A percentile compares a stretch with the other conserved stretches of the same genome.
Conservation (phyloP, 2,888 invertebrate genomes). For the Macaria liturata region DNA sequence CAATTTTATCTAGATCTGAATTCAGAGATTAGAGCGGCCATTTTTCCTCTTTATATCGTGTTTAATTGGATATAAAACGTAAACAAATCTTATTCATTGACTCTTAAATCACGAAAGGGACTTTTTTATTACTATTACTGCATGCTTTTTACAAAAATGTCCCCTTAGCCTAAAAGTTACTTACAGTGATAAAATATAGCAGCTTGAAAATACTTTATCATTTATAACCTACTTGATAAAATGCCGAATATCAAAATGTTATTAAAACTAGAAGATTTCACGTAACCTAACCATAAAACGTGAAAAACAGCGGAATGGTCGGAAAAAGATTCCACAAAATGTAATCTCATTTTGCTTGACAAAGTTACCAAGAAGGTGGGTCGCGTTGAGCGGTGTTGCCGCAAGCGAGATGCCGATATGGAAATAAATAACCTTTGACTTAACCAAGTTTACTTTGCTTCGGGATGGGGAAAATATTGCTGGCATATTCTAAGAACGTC, state of each 20-base stretch:
- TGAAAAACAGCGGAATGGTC: neutral
- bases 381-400: constrained; percentile 25
- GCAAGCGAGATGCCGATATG: constrained; percentile 29
- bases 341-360: constrained; percentile 57
- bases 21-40: constrained; percentile 42
- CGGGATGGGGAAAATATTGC: constrained; percentile 4
- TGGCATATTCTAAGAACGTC: constrained; percentile 1
- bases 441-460: constrained; percentile 13
- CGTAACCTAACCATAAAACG: too few relatives aligned
- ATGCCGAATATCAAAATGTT: too few relatives aligned
- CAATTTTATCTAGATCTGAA: constrained; percentile 51
- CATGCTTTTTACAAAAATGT: too few relatives aligned
- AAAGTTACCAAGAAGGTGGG: constrained; percentile 46
- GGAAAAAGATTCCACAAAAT: constrained; percentile 33
- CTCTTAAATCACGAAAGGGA: neutral
- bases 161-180: too few relatives aligned
- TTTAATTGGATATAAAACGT: constrained; percentile 39
- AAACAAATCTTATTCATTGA: constrained; percentile 17
- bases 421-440: constrained; percentile 25
- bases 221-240: too few relatives aligned
- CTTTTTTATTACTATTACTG: too few relatives aligned
- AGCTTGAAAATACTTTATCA: too few relatives aligned
- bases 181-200: too few relatives aligned
- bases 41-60: constrained; percentile 42
- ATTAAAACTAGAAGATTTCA: too few relatives aligned